Evolutionary conservation across 2,888 invertebrate species (phyloP).

Genomic region (Cephus sareptanus): DNA sequence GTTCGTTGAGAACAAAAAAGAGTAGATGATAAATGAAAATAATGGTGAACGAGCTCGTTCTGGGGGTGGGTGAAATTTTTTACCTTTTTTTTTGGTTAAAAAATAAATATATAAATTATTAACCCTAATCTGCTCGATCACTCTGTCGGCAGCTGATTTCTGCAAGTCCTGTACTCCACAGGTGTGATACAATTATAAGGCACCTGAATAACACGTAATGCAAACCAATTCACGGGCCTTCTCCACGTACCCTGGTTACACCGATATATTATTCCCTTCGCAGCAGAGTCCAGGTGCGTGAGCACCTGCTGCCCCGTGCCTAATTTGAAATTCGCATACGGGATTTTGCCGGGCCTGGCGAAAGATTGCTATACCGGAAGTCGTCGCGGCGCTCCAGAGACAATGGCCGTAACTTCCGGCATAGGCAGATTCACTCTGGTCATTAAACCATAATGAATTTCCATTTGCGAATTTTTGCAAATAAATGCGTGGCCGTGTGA

Average conservation of each 20-base stretch:
- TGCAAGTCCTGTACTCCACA: background rate
- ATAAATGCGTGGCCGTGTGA: too few species aligned
- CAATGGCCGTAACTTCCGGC: slow-evolving; percentile 35
- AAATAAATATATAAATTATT: background rate
- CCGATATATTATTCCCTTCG: background rate
- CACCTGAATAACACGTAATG: too few species aligned
- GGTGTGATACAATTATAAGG: too few species aligned
- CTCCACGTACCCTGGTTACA: too few species aligned
- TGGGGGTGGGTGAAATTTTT: too few species aligned
- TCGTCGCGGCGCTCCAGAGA: slow-evolving; percentile 40
- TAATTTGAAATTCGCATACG: slow-evolving; percentile 41
- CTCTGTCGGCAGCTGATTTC: slow-evolving; percentile 44
- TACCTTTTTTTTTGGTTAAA: too few species aligned
- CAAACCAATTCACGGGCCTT: too few species aligned
- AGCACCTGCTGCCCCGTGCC: slow-evolving; percentile 57
- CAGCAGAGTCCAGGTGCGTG: slow-evolving; percentile 48
- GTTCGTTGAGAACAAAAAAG: too few species aligned
- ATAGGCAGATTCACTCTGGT: background rate
- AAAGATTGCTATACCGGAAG: slow-evolving; percentile 53
- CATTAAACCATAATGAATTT: too few species aligned
- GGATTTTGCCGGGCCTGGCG: slow-evolving; percentile 46
- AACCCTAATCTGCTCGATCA: slow-evolving; percentile 26
- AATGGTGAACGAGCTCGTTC: too few species aligned
- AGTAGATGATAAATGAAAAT: too few species aligned
- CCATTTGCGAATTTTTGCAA: too few species aligned